Evolutionary conservation across 2,797 vertebrate genomes (phyloP), one percentile per base, ranked within the genome.

Genomic region (Oophaga sylvatica): DNA sequence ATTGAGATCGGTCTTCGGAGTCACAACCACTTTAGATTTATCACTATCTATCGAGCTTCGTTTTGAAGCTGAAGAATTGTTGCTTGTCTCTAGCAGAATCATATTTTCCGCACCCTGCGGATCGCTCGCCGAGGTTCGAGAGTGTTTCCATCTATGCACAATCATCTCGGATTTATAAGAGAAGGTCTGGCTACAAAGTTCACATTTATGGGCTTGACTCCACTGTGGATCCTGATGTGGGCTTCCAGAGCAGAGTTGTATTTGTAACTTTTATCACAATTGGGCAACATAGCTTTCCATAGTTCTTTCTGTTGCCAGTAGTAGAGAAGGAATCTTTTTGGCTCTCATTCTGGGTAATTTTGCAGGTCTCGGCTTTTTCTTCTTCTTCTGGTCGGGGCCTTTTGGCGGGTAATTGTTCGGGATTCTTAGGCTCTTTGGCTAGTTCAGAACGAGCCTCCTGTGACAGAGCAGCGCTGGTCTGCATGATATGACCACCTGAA

Each of bases 181-280:
- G 75, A 89, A 89, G 80, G 11, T 71, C 7, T 78, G 31, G 2
- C 41, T 63, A 67, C 88, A 89, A 63, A 71, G 48, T 0, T 79
- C 73, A 17, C 88, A 89, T 35, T 86, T 76, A 20, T 89, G 84
- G 84, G 88, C 53, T 83, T 86, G 19, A 86, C 80, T 60, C 88
- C 84, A 3, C 56, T 89, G 65, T 89, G 88, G 41, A 83, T n/a
- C 48, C 88, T 45, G 17, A 77, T 53, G 35, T 89, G 88, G 13
- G 88, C 88, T 41, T 89, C 88, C 35, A 89, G 31, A 1, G 88
- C 88, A 12, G 88, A 89, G 26, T 41, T 83, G 80, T 89, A 81
- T 16, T 62, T 68, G 57, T 79, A 89, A 53, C 56, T 73, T 56
- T 86, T 86, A 9, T 86, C 80, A 26, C 88, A 89, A 2, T 86